Conservation (phyloP, 2,113 vertebrate genomes). For the Toxotes jaculatrix region DNA sequence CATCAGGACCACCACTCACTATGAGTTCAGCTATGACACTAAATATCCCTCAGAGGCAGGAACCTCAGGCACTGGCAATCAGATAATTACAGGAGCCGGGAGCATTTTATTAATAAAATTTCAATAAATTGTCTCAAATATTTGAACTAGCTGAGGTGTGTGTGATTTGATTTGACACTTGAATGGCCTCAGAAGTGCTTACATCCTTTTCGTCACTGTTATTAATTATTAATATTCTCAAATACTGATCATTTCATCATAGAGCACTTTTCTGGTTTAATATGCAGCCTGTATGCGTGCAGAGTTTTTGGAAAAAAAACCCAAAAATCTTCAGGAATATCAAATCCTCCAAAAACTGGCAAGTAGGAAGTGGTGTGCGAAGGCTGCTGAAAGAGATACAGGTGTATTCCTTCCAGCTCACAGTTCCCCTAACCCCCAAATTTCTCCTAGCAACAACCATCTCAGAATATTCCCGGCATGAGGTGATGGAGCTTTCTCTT, state of each 20-base stretch:
- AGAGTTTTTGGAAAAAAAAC: not conserved
- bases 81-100: slow-evolving; percentile 70
- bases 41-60: slow-evolving; percentile 69
- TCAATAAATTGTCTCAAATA: slow-evolving; percentile 76
- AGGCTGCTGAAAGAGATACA: slow-evolving; percentile 35
- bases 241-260: slow-evolving; percentile 42
- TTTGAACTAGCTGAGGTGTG: slow-evolving; percentile 66
- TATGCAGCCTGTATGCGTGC: not conserved
- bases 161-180: slow-evolving; percentile 67
- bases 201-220: slow-evolving; percentile 51
- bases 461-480: slow-evolving; percentile 56
- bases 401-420: slow-evolving; percentile 48
- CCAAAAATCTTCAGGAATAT: not conserved
- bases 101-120: slow-evolving; percentile 73
- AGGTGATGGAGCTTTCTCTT: slow-evolving; percentile 37
- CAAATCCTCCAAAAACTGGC: not conserved
- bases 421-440: not conserved
- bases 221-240: slow-evolving; percentile 50
- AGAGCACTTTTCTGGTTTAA: slow-evolving; percentile 16
- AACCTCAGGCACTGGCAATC: slow-evolving; percentile 58
- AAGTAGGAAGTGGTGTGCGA: slow-evolving; percentile 4
- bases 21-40: slow-evolving; percentile 72
- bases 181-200: slow-evolving; percentile 62
- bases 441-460: slow-evolving; percentile 62
- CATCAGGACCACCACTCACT: slow-evolving; percentile 71